phyloP scores from a whole-genome alignment of 2,113 vertebrate species.

The Formicarius rufipectus region DNA sequence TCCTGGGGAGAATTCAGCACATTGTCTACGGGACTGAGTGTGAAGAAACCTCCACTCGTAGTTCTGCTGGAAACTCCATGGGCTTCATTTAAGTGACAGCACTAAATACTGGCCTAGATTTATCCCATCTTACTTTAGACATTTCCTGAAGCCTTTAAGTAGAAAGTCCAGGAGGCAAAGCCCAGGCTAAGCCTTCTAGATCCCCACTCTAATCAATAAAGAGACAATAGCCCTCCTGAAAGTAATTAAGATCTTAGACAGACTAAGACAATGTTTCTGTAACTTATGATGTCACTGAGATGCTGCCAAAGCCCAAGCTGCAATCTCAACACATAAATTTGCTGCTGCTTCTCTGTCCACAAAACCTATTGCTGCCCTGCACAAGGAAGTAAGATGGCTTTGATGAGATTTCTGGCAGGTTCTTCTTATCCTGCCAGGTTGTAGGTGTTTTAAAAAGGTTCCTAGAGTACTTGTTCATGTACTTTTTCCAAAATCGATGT shows the following conservation, averaged over 20 bases:
- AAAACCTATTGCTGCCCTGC: background rate
- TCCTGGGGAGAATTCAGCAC: background rate
- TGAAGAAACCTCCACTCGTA: background rate
- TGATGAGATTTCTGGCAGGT: background rate
- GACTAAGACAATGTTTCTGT: conserved; percentile 33
- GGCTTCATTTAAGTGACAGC: background rate
- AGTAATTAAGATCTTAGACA: conserved; percentile 24
- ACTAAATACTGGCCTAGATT: background rate
- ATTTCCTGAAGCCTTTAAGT: background rate
- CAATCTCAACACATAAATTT: background rate
- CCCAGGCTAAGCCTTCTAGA: background rate
- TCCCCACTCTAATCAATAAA: background rate
- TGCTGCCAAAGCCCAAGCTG: background rate
- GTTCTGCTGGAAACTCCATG: background rate
- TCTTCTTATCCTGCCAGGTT: background rate
- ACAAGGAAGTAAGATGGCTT: background rate
- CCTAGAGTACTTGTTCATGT: background rate
- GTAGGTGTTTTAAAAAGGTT: background rate
- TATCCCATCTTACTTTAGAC: background rate
- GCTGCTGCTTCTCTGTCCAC: background rate
- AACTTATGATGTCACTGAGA: conserved; percentile 25
- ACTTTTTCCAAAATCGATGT: background rate
- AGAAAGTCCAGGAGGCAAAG: conserved; percentile 3
- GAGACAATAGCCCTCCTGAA: conserved; percentile 34
- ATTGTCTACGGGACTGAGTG: fast-evolving